Base-by-base conservation (phyloP, 2,797 vertebrate genomes). In the Petrocephalus schoutedeni region DNA sequence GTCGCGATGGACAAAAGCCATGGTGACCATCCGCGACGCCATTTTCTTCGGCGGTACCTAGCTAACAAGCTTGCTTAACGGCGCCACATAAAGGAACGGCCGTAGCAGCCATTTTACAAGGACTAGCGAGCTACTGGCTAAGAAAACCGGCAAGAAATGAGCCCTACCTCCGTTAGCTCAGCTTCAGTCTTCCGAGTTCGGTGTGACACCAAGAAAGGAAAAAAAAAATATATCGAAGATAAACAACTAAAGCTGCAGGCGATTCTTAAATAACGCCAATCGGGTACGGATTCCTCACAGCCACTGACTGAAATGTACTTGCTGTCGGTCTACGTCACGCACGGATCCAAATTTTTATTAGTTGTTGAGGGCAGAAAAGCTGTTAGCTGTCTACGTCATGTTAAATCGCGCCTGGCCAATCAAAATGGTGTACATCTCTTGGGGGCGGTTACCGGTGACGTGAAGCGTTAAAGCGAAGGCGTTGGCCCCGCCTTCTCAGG, bases 121-220 rank as follows among this genome's bases (percentile, higher is more conserved):
- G 41, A 23, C 61, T 41, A 21, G 53, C 41, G 28, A 21, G 67
- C 54, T 32, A 58, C 45, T n/a, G n/a, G 23, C 41, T 21, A 49
- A 82, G 1, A 28, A 23, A 80, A 23, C 21, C 80, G 21, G 80
- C 80, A 54, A 51, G 23, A 54, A 57, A 88, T 4, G 3, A 71
- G 45, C 80, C 96, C 95, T 93, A 95, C 96, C 95, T 96, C 95
- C 93, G 91, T 94, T 93, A 90, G 93, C 94, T 93, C 92, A 93
- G 94, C 91, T 95, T 95, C 95, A 95, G 94, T 92, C 93, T 92
- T 57, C 89, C 87, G 90, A 89, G 89, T 91, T 91, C 89, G 91
- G 41, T 89, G 89, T 91, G 88, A 89, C 91, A 89, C 87, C 89
- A 90, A 90, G 83, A 53, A 77, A 86, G 82, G 87, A 92, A 90